Evolutionary conservation across 2,113 vertebrate genomes (phyloP).

Genomic region (Callithrix jacchus): DNA sequence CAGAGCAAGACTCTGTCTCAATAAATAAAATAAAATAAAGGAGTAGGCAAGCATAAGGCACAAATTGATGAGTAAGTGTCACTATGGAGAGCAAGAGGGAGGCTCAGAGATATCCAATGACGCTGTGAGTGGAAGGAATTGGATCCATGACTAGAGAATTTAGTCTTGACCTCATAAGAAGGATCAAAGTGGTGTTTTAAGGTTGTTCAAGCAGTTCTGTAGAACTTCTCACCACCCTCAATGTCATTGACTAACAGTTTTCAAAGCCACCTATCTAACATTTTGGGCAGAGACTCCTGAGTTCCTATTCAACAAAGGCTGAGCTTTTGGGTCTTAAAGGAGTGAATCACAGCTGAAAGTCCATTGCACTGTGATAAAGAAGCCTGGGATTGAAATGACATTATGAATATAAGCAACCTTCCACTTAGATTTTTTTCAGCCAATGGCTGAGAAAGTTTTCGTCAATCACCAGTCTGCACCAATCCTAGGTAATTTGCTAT

Average conservation of each 20-base stretch:
- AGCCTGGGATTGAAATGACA: slow-evolving; percentile 5
- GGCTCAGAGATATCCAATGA: not conserved
- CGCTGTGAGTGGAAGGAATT: not conserved
- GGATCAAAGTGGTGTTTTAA: not conserved
- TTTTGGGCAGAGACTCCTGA: not conserved
- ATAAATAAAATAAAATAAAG: not conserved
- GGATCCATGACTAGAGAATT: not conserved
- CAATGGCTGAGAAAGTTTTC: not conserved
- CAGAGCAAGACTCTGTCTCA: no score
- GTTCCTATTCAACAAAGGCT: not conserved
- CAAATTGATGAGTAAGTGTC: not conserved
- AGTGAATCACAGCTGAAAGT: not conserved
- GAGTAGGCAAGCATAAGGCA: not conserved
- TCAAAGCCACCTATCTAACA: not conserved
- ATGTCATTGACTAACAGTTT: not conserved
- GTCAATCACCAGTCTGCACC: not conserved
- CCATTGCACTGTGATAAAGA: not conserved
- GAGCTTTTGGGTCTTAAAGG: not conserved
- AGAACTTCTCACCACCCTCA: not conserved
- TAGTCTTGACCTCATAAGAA: not conserved
- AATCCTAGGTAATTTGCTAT: not conserved
- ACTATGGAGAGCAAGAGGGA: not conserved
- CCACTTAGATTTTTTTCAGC: not conserved
- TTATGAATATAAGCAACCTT: not conserved
- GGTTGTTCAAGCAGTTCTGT: not conserved